Percentiles rank a stretch among this genome's conserved stretches.
Evolutionary conservation across 2,888 invertebrate species (phyloP).

Genomic region (Opisthograptis luteolata): DNA sequence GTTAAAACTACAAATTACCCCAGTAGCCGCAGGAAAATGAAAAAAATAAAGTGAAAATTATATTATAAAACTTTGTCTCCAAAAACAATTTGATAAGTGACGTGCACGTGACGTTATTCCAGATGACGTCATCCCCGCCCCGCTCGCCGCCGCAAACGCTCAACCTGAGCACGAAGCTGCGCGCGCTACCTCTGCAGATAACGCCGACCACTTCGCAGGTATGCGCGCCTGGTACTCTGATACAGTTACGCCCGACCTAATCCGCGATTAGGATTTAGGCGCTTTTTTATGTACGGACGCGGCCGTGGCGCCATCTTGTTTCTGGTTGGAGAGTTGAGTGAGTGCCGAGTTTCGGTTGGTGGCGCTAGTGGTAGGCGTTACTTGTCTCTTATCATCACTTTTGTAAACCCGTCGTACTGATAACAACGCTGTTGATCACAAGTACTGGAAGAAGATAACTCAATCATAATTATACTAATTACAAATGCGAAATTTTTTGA

Average conservation of each 20-base stretch:
- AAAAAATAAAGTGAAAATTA: no score
- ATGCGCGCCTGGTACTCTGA: slow-evolving; percentile 69
- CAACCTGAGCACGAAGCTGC: slow-evolving; percentile 76
- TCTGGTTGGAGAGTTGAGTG: not conserved
- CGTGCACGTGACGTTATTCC: slow-evolving; percentile 39
- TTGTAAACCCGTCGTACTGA: no score
- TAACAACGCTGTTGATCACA: no score
- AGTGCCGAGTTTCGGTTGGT: slow-evolving; percentile 4
- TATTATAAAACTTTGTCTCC: no score
- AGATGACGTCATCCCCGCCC: slow-evolving; percentile 73
- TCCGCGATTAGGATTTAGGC: slow-evolving; percentile 62
- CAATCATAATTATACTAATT: no score
- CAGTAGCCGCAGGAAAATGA: no score
- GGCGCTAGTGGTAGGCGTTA: slow-evolving; percentile 21
- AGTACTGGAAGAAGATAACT: no score
- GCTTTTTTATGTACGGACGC: not conserved
- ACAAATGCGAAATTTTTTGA: no score
- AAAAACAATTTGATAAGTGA: not conserved
- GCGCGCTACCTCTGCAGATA: slow-evolving; percentile 75
- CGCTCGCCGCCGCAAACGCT: slow-evolving; percentile 68
- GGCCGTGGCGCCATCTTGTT: slow-evolving; percentile 35
- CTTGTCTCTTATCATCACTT: not conserved
- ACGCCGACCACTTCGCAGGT: slow-evolving; percentile 78
- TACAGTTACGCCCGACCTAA: slow-evolving; percentile 74
- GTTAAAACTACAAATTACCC: no score